These are phyloP conservation scores for Acanthacorydalis orientalis DNA, from an alignment of 2,888 invertebrate species.

Conservation along the genomic window DNA sequence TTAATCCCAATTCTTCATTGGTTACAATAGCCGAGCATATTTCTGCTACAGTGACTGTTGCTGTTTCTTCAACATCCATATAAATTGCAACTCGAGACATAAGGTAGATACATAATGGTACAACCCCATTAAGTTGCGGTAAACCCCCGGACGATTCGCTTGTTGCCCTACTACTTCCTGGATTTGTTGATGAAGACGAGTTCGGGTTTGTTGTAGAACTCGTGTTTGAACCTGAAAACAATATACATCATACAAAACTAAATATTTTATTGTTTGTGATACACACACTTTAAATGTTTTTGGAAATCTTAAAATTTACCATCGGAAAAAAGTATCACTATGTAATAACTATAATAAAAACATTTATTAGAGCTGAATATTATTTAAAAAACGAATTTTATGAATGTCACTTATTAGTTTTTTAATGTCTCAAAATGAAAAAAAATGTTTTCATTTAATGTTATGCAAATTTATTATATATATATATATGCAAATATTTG, in stretches of 20 bases:
- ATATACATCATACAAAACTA: neutral
- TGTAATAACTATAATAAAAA: too few species aligned
- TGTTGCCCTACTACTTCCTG: slow-evolving; percentile 10
- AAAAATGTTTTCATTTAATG: too few species aligned
- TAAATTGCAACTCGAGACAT: slow-evolving; percentile 69
- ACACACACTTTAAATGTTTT: neutral
- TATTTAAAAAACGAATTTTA: too few species aligned
- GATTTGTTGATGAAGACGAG: slow-evolving; percentile 13
- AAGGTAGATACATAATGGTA: slow-evolving; percentile 61
- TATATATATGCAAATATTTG: too few species aligned
- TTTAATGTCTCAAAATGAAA: too few species aligned
- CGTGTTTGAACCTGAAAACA: slow-evolving; percentile 12
- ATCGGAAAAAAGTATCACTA: too few species aligned
- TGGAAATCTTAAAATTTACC: neutral
- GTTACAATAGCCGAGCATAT: slow-evolving; percentile 45
- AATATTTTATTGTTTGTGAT: neutral
- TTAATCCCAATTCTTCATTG: slow-evolving; percentile 63
- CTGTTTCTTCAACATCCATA: slow-evolving; percentile 68
- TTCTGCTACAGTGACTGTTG: slow-evolving; percentile 39
- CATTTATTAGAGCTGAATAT: too few species aligned
- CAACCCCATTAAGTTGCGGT: slow-evolving; percentile 15
- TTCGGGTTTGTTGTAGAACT: neutral
- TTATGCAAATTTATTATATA: too few species aligned
- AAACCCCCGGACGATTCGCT: slow-evolving; percentile 6
- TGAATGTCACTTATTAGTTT: too few species aligned